phyloP scores from a whole-genome alignment of 2,888 invertebrate species.

The Neocrepidodera transversa region DNA sequence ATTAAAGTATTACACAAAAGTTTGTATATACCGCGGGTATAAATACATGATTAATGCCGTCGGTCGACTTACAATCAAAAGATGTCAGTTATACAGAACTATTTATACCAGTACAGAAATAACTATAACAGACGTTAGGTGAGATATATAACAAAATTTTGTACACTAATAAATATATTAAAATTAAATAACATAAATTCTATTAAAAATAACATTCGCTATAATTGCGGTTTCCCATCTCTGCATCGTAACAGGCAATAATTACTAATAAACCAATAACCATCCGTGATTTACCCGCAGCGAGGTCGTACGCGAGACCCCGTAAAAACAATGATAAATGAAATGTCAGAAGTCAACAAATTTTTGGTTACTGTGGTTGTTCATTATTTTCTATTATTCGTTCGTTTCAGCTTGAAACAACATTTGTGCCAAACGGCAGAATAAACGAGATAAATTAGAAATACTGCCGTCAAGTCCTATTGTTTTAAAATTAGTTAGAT shows the following conservation, averaged over 20 bases:
- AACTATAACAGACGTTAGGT: too few species aligned
- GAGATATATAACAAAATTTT: too few species aligned
- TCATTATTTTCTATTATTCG: slow-evolving; percentile 25
- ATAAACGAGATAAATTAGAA: slow-evolving; percentile 21
- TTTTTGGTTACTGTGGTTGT: slow-evolving; percentile 23
- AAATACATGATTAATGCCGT: too few species aligned
- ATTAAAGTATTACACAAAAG: too few species aligned
- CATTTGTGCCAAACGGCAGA: slow-evolving; percentile 1
- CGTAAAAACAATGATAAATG: slow-evolving; percentile 28
- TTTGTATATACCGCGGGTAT: too few species aligned
- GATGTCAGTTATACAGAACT: too few species aligned
- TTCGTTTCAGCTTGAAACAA: slow-evolving; percentile 13
- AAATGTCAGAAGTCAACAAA: slow-evolving; percentile 25
- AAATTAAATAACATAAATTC: too few species aligned
- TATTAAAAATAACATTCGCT: neutral
- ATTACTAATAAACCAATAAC: slow-evolving; percentile 12
- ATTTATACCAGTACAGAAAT: too few species aligned
- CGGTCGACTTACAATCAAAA: too few species aligned
- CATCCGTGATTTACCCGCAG: slow-evolving; percentile 1
- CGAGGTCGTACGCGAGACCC: slow-evolving; percentile 11
- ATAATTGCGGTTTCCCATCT: neutral
- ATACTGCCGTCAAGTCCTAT: neutral
- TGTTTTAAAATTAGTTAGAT: slow-evolving; percentile 5
- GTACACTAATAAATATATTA: too few species aligned
- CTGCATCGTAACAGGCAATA: neutral